Evolutionary conservation across 2,797 vertebrate species (phyloP).

Genomic region (Schizothorax lantsangensis): DNA sequence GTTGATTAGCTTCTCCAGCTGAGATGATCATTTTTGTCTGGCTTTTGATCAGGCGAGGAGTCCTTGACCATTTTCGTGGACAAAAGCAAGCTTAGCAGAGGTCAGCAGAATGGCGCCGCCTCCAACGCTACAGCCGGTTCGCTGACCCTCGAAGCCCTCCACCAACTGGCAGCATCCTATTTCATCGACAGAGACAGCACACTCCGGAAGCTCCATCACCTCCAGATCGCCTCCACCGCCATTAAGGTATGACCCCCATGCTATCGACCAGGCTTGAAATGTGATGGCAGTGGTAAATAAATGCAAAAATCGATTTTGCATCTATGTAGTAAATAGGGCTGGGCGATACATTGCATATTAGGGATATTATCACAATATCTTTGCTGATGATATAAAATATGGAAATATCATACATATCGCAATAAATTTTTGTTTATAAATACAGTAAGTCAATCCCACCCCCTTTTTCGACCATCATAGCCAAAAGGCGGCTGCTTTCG

Average conservation of each 20-base stretch:
- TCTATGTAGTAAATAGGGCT: not conserved
- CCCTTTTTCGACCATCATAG: not conserved
- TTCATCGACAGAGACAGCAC: conserved; percentile 97
- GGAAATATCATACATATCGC: not conserved
- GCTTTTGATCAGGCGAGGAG: conserved; percentile 88
- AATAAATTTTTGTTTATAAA: not conserved
- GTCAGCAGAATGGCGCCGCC: conserved; percentile 76
- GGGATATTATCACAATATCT: not conserved
- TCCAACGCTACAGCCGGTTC: conserved; percentile 79
- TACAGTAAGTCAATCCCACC: not conserved
- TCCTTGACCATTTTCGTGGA: conserved; percentile 98
- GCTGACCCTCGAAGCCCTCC: conserved; percentile 90
- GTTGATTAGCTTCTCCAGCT: conserved; percentile 43
- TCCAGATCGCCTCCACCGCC: conserved; percentile 94
- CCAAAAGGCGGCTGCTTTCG: not conserved
- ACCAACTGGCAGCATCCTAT: conserved; percentile 96
- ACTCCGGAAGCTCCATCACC: conserved; percentile 91
- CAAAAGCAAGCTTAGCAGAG: conserved; percentile 90
- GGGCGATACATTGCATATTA: too few relatives aligned
- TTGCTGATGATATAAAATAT: not conserved
- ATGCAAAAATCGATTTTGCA: not conserved
- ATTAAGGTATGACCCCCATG: conserved; percentile 84
- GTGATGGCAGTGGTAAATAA: not conserved
- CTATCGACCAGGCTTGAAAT: too few relatives aligned
- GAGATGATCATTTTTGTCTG: conserved; percentile 56